A percentile compares a stretch with the other conserved stretches of the same genome.
These are phyloP conservation scores for Microctenopoma steveboyesi DNA, from an alignment of 2,797 vertebrate genomes.

Conservation along the genomic window DNA sequence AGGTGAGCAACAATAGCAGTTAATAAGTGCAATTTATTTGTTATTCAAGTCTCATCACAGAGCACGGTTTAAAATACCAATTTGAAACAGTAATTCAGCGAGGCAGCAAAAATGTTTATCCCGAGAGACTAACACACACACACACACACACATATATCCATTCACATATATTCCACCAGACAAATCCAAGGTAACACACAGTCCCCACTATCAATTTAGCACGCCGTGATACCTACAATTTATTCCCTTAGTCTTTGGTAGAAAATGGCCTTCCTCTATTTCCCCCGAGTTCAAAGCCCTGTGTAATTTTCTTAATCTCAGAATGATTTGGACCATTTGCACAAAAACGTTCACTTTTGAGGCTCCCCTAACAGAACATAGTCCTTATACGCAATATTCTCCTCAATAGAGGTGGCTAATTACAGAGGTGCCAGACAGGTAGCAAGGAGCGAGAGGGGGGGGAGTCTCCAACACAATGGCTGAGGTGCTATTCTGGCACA, in stretches of 20 bases:
- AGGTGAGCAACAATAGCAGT: conserved; percentile 76
- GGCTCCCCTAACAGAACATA: conserved; percentile 66
- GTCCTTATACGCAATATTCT: conserved; percentile 80
- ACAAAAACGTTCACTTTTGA: conserved; percentile 76
- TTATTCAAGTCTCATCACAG: conserved; percentile 69
- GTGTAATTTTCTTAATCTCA: conserved; percentile 72
- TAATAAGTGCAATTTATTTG: conserved; percentile 78
- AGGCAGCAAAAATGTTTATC: conserved; percentile 69
- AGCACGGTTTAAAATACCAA: conserved; percentile 74
- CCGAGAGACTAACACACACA: conserved; percentile 61
- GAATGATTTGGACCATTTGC: conserved; percentile 66
- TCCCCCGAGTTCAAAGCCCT: conserved; percentile 57
- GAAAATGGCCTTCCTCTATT: conserved; percentile 66
- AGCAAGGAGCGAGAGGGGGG: conserved; percentile 58
- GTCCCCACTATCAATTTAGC: conserved; percentile 58
- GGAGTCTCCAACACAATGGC: conserved; percentile 66
- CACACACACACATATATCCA: conserved; percentile 38
- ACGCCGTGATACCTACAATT: conserved; percentile 56
- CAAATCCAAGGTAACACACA: conserved; percentile 57
- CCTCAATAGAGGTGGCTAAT: conserved; percentile 81
- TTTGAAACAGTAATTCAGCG: conserved; percentile 77
- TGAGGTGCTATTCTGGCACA: conserved; percentile 64
- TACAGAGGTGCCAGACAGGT: conserved; percentile 82
- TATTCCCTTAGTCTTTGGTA: conserved; percentile 62
- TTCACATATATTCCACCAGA: conserved; percentile 55